Conservation (phyloP, 1,140 invertebrate species). For the Drosophila kanapiae region DNA sequence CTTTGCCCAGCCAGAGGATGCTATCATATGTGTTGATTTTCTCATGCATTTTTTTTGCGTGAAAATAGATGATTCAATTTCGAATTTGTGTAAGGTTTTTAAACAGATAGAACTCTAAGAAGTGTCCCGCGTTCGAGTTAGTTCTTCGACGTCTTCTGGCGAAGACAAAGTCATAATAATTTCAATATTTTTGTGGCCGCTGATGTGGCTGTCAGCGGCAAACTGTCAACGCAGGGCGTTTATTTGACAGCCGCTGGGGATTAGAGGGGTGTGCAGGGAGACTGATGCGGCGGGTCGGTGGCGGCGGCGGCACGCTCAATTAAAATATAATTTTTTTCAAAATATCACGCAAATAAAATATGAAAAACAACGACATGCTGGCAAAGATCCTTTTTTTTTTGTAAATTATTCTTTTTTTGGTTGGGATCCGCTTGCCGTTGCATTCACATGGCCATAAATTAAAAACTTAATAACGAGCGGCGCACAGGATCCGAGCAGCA, state of each 20-base stretch:
- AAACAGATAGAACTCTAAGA: background rate
- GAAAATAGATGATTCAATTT: background rate
- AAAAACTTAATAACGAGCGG: conserved; percentile 83
- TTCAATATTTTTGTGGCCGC: conserved; percentile 74
- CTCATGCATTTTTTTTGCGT: too few species aligned
- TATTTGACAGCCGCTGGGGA: conserved; percentile 70
- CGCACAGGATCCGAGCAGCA: conserved; percentile 49
- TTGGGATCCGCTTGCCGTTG: conserved; percentile 43
- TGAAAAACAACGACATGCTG: conserved; percentile 7
- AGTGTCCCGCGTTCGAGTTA: conserved; percentile 3
- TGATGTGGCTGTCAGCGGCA: conserved; percentile 59
- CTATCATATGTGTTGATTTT: too few species aligned
- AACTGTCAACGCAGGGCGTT: conserved; percentile 60
- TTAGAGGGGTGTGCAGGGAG: conserved; percentile 32
- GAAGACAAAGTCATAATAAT: conserved; percentile 76
- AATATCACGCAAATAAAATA: conserved; percentile 45
- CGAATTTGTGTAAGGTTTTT: background rate
- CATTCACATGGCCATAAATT: conserved; percentile 82
- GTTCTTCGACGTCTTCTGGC: background rate
- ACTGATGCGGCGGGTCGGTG: conserved; percentile 5
- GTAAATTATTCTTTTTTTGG: conserved; percentile 9
- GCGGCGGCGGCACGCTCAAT: conserved; percentile 61
- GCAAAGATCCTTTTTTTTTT: conserved; percentile 27
- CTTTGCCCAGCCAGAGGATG: too few species aligned
- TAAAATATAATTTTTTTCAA: conserved; percentile 81